Percentiles rank a stretch among this genome's conserved stretches.
Conservation (phyloP, 2,113 vertebrate genomes). For the Megaceryle maxima region DNA sequence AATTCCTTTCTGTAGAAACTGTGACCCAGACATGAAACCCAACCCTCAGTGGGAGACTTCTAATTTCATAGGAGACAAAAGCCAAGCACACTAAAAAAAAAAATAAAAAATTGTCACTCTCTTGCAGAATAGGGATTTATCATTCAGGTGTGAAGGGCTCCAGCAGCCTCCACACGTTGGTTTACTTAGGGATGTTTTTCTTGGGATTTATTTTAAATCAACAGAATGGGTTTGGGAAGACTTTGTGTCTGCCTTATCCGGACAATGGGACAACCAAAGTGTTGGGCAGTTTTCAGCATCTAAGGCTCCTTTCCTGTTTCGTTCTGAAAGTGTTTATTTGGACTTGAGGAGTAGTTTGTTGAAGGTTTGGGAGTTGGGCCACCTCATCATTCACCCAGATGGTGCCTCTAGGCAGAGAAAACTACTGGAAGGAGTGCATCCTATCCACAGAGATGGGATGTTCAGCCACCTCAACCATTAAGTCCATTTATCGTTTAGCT, state of each 20-base stretch:
- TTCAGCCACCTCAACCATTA: neutral
- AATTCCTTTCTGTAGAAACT: constrained; percentile 65
- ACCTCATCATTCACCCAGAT: neutral
- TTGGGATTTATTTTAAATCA: constrained; percentile 32
- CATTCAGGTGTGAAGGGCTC: constrained; percentile 8
- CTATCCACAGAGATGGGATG: neutral
- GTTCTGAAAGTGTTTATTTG: neutral
- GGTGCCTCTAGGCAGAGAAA: neutral
- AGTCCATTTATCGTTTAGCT: neutral
- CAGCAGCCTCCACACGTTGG: neutral
- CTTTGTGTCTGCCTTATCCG: neutral
- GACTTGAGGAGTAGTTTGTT: neutral
- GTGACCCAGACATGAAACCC: constrained; percentile 51
- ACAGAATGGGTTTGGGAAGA: neutral
- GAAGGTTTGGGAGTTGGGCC: neutral
- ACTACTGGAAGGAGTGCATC: neutral
- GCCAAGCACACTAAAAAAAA: neutral
- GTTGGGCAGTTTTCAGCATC: neutral
- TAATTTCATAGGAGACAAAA: constrained; percentile 49
- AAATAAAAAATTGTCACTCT: constrained; percentile 4
- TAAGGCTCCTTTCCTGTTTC: neutral
- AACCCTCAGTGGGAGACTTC: constrained; percentile 35
- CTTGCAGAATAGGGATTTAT: neutral
- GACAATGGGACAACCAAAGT: neutral
- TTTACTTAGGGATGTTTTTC: constrained; percentile 9